phyloP scores from a whole-genome alignment of 2,797 vertebrate genomes.

The Mus caroli region DNA sequence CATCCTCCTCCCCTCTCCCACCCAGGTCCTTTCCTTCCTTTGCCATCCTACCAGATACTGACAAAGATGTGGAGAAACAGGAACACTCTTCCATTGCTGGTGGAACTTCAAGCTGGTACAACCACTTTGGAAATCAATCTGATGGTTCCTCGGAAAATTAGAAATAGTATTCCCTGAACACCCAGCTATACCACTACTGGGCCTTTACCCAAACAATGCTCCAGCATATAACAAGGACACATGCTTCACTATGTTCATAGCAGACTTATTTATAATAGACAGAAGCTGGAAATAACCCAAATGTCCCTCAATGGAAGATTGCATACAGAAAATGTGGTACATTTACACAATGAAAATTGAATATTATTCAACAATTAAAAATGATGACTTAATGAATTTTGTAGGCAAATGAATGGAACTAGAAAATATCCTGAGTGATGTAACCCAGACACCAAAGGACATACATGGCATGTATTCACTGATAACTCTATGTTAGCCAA shows the following conservation, averaged over 20 bases:
- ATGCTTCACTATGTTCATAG: neutral
- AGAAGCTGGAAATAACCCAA: neutral
- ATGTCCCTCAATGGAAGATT: neutral
- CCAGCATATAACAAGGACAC: neutral
- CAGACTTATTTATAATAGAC: neutral
- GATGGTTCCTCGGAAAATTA: neutral
- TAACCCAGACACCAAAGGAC: neutral
- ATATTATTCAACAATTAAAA: too few relatives aligned
- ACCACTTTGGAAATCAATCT: neutral
- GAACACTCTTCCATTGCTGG: neutral
- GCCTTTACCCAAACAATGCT: neutral
- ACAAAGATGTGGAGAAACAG: neutral
- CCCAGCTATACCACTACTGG: neutral
- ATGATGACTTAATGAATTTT: too few relatives aligned
- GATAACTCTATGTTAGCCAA: too few relatives aligned
- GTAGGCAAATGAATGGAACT: too few relatives aligned
- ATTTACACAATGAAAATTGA: too few relatives aligned
- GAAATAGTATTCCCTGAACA: neutral
- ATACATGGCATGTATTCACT: neutral
- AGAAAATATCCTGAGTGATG: too few relatives aligned
- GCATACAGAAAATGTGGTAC: too few relatives aligned
- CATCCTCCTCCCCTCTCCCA: neutral
- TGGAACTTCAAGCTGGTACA: neutral
- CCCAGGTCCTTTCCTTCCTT: neutral
- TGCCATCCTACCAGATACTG: neutral